phyloP scores from a whole-genome alignment of 2,113 vertebrate genomes.

The Stercorarius parasiticus region DNA sequence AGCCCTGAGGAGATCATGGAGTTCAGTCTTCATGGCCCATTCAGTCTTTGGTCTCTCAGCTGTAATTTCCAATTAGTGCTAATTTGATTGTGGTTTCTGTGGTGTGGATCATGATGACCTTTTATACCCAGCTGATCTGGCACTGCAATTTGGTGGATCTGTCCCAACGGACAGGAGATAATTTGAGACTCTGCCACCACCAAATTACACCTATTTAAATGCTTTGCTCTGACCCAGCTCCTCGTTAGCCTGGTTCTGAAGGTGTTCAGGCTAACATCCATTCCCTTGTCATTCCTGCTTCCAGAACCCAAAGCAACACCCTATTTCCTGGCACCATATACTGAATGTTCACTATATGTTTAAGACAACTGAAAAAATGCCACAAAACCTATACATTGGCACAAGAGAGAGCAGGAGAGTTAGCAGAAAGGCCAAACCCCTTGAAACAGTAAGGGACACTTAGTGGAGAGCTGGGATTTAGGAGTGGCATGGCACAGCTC shows the following conservation, averaged over 20 bases:
- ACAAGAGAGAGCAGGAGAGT: neutral
- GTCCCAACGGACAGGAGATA: neutral
- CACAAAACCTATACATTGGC: neutral
- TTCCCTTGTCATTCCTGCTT: neutral
- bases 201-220: neutral
- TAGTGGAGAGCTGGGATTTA: neutral
- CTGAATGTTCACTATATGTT: fast-evolving
- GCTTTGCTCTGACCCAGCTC: neutral
- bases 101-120: neutral
- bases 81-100: constrained; percentile 51
- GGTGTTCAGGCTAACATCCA: neutral
- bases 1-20: neutral
- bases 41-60: constrained; percentile 32
- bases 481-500: neutral
- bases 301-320: neutral
- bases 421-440: neutral
- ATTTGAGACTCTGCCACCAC: neutral
- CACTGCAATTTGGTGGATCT: constrained; percentile 2
- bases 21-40: constrained; percentile 37
- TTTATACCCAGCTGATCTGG: neutral
- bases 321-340: neutral
- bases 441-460: neutral
- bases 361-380: neutral
- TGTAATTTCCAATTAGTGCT: constrained; percentile 34
- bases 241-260: neutral